Evolutionary conservation across 2,888 invertebrate genomes (phyloP), one percentile per base, ranked within the genome.

Genomic region (Rhamnusium bicolor): DNA sequence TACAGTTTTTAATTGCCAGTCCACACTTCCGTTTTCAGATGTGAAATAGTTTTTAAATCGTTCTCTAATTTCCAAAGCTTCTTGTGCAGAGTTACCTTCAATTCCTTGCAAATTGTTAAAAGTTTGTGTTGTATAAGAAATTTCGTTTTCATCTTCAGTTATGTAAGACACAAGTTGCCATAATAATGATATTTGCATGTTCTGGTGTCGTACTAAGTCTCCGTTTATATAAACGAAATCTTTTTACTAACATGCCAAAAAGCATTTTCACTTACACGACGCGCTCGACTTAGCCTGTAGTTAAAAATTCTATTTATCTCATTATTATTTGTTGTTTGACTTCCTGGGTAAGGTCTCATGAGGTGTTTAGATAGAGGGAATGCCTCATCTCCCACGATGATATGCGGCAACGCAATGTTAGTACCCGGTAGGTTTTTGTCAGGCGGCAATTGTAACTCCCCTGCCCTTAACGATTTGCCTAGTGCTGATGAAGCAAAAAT

Each of bases 371-470:
- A 14, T 21, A 80, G 49, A 18, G 32, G 14, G 69, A 77, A 79
- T 46, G 79, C 78, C 69, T 77, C 77, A 58, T 79, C 79, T 27
- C 76, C 79, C 7, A 79, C 21, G 2, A 79, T 46, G 12, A 80
- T 71, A 70, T 73, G 53, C 4, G 78, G 75, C 6, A 75, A 7
- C 3, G 12, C 2, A 16, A 4, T 40, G 14, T 18, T 29, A n/a
- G 40, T 61, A 2, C 29, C 27, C n/a, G 56, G 56, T 1, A 56
- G 14, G 27, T 4, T 2, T 29, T 32, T 60, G n/a, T 40, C 18
- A 3, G 32, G 18, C 1, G 60, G 60, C 1, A 40, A 6, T 7
- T 7, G 1, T 14, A 60, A 12, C 12, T 14, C 16, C 1, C 14
- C 40, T 12, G 1, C 6, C 3, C n/a, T 2, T 16, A 40, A 7